Evolutionary conservation across 2,113 vertebrate species (phyloP), one percentile per base, ranked within the genome.

Genomic region (Podiceps cristatus): DNA sequence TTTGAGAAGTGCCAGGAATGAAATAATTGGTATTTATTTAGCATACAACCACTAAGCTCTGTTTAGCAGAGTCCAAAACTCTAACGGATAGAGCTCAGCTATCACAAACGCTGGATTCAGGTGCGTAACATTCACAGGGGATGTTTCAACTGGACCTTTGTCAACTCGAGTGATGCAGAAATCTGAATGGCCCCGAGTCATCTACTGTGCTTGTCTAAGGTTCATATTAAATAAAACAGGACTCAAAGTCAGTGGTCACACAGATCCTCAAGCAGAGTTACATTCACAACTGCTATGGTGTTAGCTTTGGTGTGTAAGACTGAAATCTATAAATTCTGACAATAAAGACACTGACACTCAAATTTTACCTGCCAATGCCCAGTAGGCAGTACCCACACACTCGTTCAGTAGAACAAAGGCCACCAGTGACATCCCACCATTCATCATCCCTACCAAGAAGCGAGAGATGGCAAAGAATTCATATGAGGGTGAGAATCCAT

Each of bases 321-420:
- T 67, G 44, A 64, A 78, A 79, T 33, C 49, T 56, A 8, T 15
- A 15, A 64, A 71, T 64, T 78, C 49, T 75, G 60, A 76, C 56
- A 68, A 74, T 16, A 93, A 86, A 88, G 16, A 35, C 13, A 45
- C 8, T 25, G 29, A 37, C 60, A 78, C 50, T 79, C 62, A 89
- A 67, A 58, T 40, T 91, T 96, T 98, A 99, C 98, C 98, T 98
- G 98, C 98, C 16, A 98, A 90, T 9, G 98, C 98, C 98, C 98
- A 99, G 96, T 99, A 99, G 93, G 98, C 96, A 73, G 98, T 96
- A 82, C 98, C 98, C 93, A 99, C 97, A 94, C 98, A 99, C 63
- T 99, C 98, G 42, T 99, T 99, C 47, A 99, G 98, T 1, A 99
- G 96, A 86, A 99, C 98, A 96, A 99, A 99, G 88, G 98, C 98